These are phyloP conservation scores for Urocyon cinereoargenteus DNA, from an alignment of 2,797 vertebrate genomes.

Conservation along the genomic window DNA sequence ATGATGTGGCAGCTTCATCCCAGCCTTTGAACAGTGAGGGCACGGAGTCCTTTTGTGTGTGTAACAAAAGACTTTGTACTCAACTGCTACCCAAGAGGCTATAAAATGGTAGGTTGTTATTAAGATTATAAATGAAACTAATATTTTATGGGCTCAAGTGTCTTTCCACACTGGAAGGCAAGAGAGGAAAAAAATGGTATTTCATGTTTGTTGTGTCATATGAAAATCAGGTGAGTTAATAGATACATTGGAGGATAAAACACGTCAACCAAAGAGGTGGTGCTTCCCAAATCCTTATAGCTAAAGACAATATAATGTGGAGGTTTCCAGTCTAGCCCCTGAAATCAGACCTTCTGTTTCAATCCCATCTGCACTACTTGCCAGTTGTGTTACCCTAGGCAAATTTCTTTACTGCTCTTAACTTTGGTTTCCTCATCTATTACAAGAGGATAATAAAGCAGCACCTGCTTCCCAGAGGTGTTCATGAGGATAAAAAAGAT, in stretches of 20 bases:
- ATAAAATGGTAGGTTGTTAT: slow-evolving; percentile 68
- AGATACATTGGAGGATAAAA: background rate
- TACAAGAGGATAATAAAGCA: background rate
- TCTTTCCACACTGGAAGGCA: slow-evolving; percentile 54
- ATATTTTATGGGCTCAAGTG: slow-evolving; percentile 52
- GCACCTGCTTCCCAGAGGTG: background rate
- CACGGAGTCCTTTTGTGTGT: slow-evolving; percentile 45
- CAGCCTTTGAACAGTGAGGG: slow-evolving; percentile 87
- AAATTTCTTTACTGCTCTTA: slow-evolving; percentile 33
- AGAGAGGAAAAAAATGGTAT: slow-evolving; percentile 38
- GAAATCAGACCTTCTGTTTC: background rate
- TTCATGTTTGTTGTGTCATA: background rate
- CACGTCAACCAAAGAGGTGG: background rate
- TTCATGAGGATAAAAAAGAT: background rate
- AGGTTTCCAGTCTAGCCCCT: background rate
- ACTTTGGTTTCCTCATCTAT: background rate
- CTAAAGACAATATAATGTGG: background rate
- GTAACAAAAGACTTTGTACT: slow-evolving; percentile 86
- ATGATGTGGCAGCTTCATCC: slow-evolving; percentile 83
- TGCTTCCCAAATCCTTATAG: background rate
- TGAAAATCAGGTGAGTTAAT: background rate
- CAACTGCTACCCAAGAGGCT: slow-evolving; percentile 69
- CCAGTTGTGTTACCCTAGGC: background rate
- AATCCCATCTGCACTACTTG: background rate
- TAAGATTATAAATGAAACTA: slow-evolving; percentile 76